Base-by-base conservation (phyloP, 1,140 invertebrate genomes). In the Dendrolimus punctatus region DNA sequence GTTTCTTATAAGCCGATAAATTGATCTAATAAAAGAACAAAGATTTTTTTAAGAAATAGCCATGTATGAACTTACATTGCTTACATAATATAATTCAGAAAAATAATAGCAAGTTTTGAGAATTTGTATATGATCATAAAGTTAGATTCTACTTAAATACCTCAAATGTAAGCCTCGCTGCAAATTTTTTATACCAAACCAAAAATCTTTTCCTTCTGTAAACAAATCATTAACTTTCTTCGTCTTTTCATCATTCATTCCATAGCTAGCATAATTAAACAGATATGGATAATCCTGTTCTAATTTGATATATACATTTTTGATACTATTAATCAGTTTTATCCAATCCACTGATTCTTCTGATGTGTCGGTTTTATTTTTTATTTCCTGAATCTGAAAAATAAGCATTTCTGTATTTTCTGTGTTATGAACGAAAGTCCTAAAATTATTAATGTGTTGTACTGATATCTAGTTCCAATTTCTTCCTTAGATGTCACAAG, bases 341-440 rank as follows among this genome's bases (percentile, higher is more conserved):
- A 71, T 82, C 84, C 85, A 88, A 46, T 86, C 67, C 0, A 88
- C 66, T 7, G 62, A 58, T 8, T 68, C 70, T 39, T 70, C 40
- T 0, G 52, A 36, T 40, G 52, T 58, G 48, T 75, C 68, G 10
- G 60, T 57, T 4, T 64, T 62, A 5, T 65, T 73, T 46, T 48
- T 68, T 47, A 85, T 58, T 44, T 55, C 54, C 39, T 49, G 47
- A 49, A 85, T 66, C 81, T 85, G 60, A 38, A 62, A 66, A 53
- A 56, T 48, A 36, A n/a, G 43, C 4, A 6, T 8, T 45, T 45
- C 23, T 23, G 23, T 23, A 23, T 23, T 23, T 23, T 23, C 23
- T 23, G 23, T 23, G 23, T 23, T 23, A 23, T 23, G 1, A 23
- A 23, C 23, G 23, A 23, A 23, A 23, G 23, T 23, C 23, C 23